These are phyloP conservation scores for Sicus ferrugineus DNA, from an alignment of 2,888 invertebrate species.

Conservation along the genomic window DNA sequence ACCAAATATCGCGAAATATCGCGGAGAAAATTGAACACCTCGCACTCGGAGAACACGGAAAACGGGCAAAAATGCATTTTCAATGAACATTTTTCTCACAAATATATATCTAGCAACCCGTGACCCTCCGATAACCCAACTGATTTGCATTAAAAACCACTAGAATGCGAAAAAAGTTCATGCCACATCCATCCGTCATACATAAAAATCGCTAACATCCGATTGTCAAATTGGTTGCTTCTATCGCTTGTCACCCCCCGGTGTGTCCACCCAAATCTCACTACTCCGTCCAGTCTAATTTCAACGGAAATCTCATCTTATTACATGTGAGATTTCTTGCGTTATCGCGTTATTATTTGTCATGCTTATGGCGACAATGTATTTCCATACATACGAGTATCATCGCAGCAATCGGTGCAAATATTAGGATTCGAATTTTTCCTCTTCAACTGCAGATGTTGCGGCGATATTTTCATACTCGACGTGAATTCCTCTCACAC, in stretches of 20 bases:
- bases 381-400: too few relatives aligned
- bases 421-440: background rate
- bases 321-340: background rate
- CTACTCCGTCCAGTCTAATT: background rate
- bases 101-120: too few relatives aligned
- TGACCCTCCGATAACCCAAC: background rate
- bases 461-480: background rate
- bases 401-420: background rate
- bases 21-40: too few relatives aligned
- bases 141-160: constrained; percentile 9
- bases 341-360: background rate
- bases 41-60: too few relatives aligned
- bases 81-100: too few relatives aligned
- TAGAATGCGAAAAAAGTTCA: background rate
- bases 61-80: too few relatives aligned
- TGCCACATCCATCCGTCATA: background rate
- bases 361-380: background rate
- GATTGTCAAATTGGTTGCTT: background rate
- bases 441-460: background rate
- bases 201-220: background rate
- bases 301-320: background rate
- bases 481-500: constrained; percentile 46
- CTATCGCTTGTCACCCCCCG: background rate
- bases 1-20: too few relatives aligned
- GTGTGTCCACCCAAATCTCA: background rate